Base-by-base conservation (phyloP, 2,113 vertebrate genomes). In the Myiopsitta monachus region DNA sequence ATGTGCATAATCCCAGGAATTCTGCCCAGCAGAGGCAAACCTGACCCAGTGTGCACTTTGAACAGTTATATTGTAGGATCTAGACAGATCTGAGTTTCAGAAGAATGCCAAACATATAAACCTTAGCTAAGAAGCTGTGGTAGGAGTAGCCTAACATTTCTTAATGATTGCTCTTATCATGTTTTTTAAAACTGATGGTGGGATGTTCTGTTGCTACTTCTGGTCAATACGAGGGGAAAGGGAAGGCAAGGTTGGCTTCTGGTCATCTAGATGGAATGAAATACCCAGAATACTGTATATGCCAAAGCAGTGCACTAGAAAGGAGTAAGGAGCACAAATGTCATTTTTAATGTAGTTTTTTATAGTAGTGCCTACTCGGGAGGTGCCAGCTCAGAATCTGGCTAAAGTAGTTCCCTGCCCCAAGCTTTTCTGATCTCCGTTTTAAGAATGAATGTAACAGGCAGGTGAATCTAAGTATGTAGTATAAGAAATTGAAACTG, bases 221-320 rank as follows among this genome's bases (percentile, higher is more conserved):
- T 91, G 79, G 62, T 51, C 90, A 73, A 23, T 57, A 59, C 41
- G 51, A 31, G 31, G 17, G 55, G 28, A 96, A 51, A 67, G 43
- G 51, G 23, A 87, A 83, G 36, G 87, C 57, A 96, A 83, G 38
- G 41, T 38, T 85, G 28, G 23, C 36, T 95, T 77, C 91, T 85
- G 72, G 59, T 90, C 46, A 33, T 57, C 68, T 59, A 47, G 17
- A 61, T 94, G 28, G 77, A 63, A 54, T 75, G 47, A 83, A 91
- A 87, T 87, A 77, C 70, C 79, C 78, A 82, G 16, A 94, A 92
- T 88, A 78, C 73, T 86, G 43, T 59, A n/a, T n/a, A n/a, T n/a
- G 55, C 55, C 55, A 23, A 59, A 59, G 21, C 57, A 59, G 14
- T 23, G 57, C 33, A 36, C 22, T 59, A 36, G 57, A 59, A 59